phyloP scores from a whole-genome alignment of 2,797 vertebrate genomes.

The Hylomyscus alleni region DNA sequence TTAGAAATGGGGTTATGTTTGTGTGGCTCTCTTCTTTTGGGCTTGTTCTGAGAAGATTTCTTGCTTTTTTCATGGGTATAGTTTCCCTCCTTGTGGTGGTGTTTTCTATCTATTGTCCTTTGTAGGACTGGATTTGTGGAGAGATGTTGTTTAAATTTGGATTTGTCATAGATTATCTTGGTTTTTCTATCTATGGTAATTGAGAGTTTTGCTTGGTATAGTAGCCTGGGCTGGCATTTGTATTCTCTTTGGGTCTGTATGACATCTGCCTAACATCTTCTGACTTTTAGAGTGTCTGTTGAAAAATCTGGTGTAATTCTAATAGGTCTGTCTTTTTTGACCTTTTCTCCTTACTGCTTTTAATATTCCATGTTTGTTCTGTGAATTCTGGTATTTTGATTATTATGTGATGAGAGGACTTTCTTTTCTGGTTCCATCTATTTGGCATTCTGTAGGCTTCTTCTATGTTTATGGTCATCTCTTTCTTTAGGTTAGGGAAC shows the following conservation, averaged over 20 bases:
- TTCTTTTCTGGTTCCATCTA: neutral
- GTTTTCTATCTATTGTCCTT: neutral
- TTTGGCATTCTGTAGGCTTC: neutral
- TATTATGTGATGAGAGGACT: neutral
- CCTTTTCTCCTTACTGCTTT: neutral
- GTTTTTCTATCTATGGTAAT: too few relatives aligned
- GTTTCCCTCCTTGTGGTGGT: neutral
- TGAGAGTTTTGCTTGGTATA: neutral
- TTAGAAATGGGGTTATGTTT: too few relatives aligned
- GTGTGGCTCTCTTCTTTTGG: too few relatives aligned
- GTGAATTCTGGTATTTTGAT: neutral
- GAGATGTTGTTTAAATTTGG: neutral
- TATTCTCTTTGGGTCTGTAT: neutral
- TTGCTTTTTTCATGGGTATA: too few relatives aligned
- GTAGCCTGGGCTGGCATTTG: neutral
- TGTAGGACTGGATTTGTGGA: neutral
- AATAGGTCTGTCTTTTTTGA: neutral
- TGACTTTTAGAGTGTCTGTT: neutral
- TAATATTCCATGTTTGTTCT: neutral
- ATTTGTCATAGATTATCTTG: too few relatives aligned
- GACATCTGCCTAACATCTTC: neutral
- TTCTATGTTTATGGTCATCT: neutral
- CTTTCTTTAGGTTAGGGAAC: neutral
- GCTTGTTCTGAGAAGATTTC: too few relatives aligned
- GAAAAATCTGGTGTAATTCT: neutral